Base-by-base conservation (phyloP, 2,888 invertebrate species). In the Nemotelus nigrinus region DNA sequence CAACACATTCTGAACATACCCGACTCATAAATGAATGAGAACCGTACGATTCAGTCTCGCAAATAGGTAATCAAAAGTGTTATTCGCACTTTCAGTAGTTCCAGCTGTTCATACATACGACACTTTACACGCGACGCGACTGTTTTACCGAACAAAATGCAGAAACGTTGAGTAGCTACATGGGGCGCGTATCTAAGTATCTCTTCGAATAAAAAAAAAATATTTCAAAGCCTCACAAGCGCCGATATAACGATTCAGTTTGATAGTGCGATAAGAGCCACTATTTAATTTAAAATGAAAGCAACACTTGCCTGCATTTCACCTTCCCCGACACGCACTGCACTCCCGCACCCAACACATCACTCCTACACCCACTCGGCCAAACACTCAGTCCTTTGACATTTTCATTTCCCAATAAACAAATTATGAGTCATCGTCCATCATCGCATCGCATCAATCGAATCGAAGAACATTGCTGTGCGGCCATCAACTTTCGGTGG, bases 401-500 rank as follows among this genome's bases (percentile, higher is more conserved):
- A 55, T 70, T 70, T 64, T 25, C 25, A 25, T 25, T 25, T 70
- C n/a, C 43, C 50, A 70, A 70, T 70, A 70, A 70, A 70, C 70
- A 70, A 70, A 70, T 47, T 70, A 41, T 70, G 70, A 67, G 25
- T 67, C 67, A 67, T 48, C 25, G 10, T 57, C 57, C 57, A 57
- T n/a, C n/a, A 58, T 43, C 43, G 41, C 39, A 8, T 39, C 70
- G 47, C 53, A 55, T 67, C 53, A 55, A 55, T 6, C 43, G 25
- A 25, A 70, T 70, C 6, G 50, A 53, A 55, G 50, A 68, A 25
- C 63, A 43, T 39, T 43, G 63, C 63, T 43, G n/a, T 50, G 53
- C 41, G 43, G 41, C 41, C 55, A 43, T 47, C 65, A 48, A 48
- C 47, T 67, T 57, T 25, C 25, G 3, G 57, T 57, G 39, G 63